Evolutionary conservation across 2,888 invertebrate species (phyloP), one percentile per base, ranked within the genome.

Genomic region (Lacanobia wlatinum): DNA sequence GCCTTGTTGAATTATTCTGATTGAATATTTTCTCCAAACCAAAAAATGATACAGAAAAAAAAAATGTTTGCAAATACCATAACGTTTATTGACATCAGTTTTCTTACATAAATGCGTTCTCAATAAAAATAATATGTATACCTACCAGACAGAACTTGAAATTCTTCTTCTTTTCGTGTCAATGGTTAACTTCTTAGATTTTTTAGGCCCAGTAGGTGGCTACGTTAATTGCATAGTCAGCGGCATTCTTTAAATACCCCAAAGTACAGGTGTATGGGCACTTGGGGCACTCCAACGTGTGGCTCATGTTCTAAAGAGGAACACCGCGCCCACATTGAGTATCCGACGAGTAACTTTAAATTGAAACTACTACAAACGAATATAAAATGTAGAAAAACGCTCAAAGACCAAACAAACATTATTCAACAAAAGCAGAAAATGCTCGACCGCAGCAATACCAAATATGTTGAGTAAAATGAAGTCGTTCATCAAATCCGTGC

Each of bases 401-500:
- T 14, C 21, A 6, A 62, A 56, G 50, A 18, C 8, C 14, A 28
- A 78, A 28, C n/a, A 18, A 23, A 72, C 18, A 14, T n/a, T 28
- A 48, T n/a, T 38, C 12, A 23, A 9, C 14, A 16, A 9, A 1
- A 14, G 34, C 12, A 71, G 40, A 71, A 71, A 78, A 78, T 71
- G 16, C 14, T 23, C 48, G n/a, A 18, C 16, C 34, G 52, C 46
- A 52, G 52, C 23, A 46, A 18, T 56, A 40, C 9, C 50, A 61
- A 61, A 80, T 55, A 34, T 34, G 34, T 63, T 58, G 52, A 48
- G 23, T 23, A 46, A 46, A 64, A 72, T 28, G 14, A 83, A 72
- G 40, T 71, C 34, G 53, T 79, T 64, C 52, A 72, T 83, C 73
- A 83, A 72, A 64, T 21, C 58, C 50, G 16, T 48, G 78, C 46